These are phyloP conservation scores for Anoura caudifer DNA, from an alignment of 2,113 vertebrate genomes.

Conservation along the genomic window DNA sequence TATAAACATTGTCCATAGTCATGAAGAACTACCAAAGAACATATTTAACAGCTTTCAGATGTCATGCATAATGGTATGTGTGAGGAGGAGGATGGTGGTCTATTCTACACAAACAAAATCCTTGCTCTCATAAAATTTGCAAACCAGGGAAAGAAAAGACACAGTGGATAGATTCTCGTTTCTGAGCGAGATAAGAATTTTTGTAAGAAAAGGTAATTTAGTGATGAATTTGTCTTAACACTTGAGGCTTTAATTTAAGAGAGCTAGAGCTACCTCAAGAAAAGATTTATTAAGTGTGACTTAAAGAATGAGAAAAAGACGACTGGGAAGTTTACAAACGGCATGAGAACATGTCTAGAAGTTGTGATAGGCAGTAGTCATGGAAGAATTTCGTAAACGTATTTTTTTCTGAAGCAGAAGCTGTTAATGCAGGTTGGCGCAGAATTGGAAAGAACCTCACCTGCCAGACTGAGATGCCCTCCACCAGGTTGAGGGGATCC, in stretches of 20 bases:
- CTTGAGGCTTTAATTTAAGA: not conserved
- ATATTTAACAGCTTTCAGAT: not conserved
- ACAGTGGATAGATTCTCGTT: not conserved
- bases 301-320: not conserved
- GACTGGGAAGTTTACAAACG: not conserved
- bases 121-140: not conserved
- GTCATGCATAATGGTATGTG: not conserved
- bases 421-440: not conserved
- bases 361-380: not conserved
- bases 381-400: not conserved
- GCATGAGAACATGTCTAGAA: not conserved
- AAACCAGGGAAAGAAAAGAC: not conserved
- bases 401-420: not conserved
- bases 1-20: not conserved
- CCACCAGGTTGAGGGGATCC: not conserved
- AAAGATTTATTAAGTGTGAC: not conserved
- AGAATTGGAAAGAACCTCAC: not conserved
- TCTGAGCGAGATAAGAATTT: not conserved
- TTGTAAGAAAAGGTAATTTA: not conserved
- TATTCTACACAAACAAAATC: not conserved
- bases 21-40: not conserved
- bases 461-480: not conserved
- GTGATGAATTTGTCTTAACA: slow-evolving; percentile 17
- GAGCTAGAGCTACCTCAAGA: not conserved
- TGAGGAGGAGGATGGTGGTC: not conserved